Base-by-base conservation (phyloP, 2,888 invertebrate genomes). In the Nipponacmea schrenckii region DNA sequence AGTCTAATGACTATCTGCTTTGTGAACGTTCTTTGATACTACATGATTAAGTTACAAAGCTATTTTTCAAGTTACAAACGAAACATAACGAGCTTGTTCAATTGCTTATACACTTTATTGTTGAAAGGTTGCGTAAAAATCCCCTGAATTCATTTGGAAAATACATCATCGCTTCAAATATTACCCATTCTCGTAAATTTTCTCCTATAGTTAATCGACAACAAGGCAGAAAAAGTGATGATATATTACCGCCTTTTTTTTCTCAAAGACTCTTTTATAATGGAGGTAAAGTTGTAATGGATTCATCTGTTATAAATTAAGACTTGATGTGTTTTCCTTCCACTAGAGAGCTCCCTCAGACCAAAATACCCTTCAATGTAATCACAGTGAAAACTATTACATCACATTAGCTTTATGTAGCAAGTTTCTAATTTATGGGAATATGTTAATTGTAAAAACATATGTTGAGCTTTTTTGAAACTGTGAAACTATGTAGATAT, bases 281-380 rank as follows among this genome's bases (percentile, higher is more conserved):
- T 56, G 24, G 56, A 56, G 24, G 56, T 56, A 24, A 24, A 56
- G 56, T 24, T 56, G 56, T 56, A 56, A 56, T 56, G 56, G 14
- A 56, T 56, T 56, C 56, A 56, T 56, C 56, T 56, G 56, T 56
- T 56, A 24, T 56, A 56, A 56, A 56, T 56, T 56, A 56, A 24
- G 24, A 24, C 56, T 10, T 56, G 56, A 56, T 56, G 56, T 24
- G 24, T 56, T 56, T 56, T 56, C 56, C 56, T 20, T 56, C 56
- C 24, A 39, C 39, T 39, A 39, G 39, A 39, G 39, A 39, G 39
- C 39, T 39, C 39, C 39, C 39, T 39, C 10, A 39, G 39, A 39
- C 39, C 39, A 39, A 39, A 39, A 39, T 39, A 39, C 39, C 39
- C 39, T 39, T 39, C 39, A 39, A 39, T 39, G 39, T 39, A 39